Evolutionary conservation across 1,140 invertebrate genomes (phyloP).

Genomic region (Thaumetopoea pityocampa): DNA sequence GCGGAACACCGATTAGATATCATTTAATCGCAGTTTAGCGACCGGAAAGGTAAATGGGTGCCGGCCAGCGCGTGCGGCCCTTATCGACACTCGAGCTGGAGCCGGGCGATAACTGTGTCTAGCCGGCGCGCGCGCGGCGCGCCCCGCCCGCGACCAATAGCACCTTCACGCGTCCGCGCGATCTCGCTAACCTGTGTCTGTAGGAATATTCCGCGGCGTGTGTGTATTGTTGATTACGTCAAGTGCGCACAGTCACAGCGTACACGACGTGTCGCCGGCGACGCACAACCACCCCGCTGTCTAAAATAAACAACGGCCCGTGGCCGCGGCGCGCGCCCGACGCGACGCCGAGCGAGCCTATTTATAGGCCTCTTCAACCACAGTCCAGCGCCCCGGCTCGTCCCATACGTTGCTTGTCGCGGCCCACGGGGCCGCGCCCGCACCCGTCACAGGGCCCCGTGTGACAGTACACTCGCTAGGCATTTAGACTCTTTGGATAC

Average conservation of each 20-base stretch:
- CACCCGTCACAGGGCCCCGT: no score
- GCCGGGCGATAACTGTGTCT: conserved; percentile 29
- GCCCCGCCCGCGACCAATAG: no score
- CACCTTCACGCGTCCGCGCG: not conserved
- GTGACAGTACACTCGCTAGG: no score
- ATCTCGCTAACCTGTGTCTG: not conserved
- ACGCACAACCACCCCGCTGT: conserved; percentile 26
- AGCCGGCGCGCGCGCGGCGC: no score
- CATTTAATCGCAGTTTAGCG: conserved; percentile 1
- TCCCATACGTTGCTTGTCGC: no score
- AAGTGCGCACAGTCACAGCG: conserved; percentile 2
- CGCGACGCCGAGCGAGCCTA: conserved; percentile 21
- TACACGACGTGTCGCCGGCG: conserved; percentile 5
- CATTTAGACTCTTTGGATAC: no score
- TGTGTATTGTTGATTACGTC: conserved; percentile 6
- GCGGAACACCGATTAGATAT: no score
- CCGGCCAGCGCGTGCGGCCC: conserved; percentile 17
- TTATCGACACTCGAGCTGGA: conserved; percentile 32
- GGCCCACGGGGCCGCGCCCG: no score
- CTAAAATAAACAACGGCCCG: conserved; percentile 56
- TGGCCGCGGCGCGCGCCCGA: conserved; percentile 35
- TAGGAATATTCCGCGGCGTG: not conserved
- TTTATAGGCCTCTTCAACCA: no score
- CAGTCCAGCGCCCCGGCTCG: no score
- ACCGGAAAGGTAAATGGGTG: conserved; percentile 3